A percentile compares a stretch with the other conserved stretches of the same genome.
Evolutionary conservation across 2,113 vertebrate species (phyloP).

Genomic region (Tachysurus fulvidraco): DNA sequence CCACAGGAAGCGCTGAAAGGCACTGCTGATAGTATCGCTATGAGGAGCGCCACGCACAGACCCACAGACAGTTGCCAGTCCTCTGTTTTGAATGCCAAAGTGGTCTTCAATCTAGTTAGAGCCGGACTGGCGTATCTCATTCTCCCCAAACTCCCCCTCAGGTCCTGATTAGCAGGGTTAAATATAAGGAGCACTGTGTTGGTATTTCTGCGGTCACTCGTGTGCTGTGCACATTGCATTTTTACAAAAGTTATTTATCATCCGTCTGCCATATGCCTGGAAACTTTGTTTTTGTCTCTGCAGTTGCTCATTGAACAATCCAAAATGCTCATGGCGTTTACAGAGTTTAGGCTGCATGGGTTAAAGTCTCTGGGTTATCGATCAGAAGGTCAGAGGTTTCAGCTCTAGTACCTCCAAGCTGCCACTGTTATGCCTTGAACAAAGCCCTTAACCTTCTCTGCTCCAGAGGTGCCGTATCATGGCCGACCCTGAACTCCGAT

Average conservation of each 20-base stretch:
- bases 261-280: slow-evolving; percentile 71
- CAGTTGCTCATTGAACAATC: neutral
- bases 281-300: slow-evolving; percentile 59
- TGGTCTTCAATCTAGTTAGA: slow-evolving; percentile 73
- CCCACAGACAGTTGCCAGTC: slow-evolving; percentile 73
- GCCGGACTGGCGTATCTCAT: slow-evolving; percentile 56
- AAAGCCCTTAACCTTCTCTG: neutral
- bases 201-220: slow-evolving; percentile 71
- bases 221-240: slow-evolving; percentile 65
- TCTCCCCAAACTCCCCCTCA: slow-evolving; percentile 52
- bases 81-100: slow-evolving; percentile 71
- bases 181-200: slow-evolving; percentile 67
- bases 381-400: neutral
- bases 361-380: neutral
- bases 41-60: slow-evolving; percentile 61
- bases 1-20: slow-evolving; percentile 80
- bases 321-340: neutral
- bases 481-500: neutral
- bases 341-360: neutral
- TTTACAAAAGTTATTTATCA: slow-evolving; percentile 70
- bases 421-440: neutral
- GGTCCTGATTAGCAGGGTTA: slow-evolving; percentile 71
- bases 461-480: neutral
- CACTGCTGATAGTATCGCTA: slow-evolving; percentile 73
- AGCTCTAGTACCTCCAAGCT: neutral